Evolutionary conservation across 2,888 invertebrate genomes (phyloP).

Genomic region (Apotomis turbidana): DNA sequence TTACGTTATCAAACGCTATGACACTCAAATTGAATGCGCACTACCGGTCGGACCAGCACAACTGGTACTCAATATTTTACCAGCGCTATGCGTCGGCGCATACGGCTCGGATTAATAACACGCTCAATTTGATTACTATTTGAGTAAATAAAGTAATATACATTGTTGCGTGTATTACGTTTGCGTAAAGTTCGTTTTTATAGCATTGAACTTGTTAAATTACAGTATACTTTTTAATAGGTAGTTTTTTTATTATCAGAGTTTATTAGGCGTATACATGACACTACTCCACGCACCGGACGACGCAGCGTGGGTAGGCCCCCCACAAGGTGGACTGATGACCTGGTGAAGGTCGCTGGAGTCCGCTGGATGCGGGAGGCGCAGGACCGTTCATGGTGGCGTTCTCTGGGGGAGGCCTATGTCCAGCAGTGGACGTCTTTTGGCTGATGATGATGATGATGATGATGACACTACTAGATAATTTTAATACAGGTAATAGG

Average conservation of each 20-base stretch:
- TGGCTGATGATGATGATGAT: no score
- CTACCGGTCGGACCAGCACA: conserved; percentile 25
- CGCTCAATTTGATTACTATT: conserved; percentile 59
- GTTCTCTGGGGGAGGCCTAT: no score
- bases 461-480: background rate
- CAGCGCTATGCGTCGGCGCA: conserved; percentile 45
- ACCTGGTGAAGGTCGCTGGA: no score
- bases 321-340: no score
- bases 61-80: conserved; percentile 40
- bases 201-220: conserved; percentile 32
- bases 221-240: conserved; percentile 12
- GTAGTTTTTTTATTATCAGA: conserved; percentile 8
- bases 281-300: no score
- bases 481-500: background rate
- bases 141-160: conserved; percentile 45
- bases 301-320: no score
- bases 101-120: conserved; percentile 53
- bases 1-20: conserved; percentile 18
- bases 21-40: conserved; percentile 35
- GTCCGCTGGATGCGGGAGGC: no score
- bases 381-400: no score
- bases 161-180: conserved; percentile 34
- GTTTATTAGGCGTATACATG: background rate
- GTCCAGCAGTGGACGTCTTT: no score
- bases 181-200: conserved; percentile 30